Conservation (phyloP, 23 tunicate genomes). For the Trididemnum clinides region DNA sequence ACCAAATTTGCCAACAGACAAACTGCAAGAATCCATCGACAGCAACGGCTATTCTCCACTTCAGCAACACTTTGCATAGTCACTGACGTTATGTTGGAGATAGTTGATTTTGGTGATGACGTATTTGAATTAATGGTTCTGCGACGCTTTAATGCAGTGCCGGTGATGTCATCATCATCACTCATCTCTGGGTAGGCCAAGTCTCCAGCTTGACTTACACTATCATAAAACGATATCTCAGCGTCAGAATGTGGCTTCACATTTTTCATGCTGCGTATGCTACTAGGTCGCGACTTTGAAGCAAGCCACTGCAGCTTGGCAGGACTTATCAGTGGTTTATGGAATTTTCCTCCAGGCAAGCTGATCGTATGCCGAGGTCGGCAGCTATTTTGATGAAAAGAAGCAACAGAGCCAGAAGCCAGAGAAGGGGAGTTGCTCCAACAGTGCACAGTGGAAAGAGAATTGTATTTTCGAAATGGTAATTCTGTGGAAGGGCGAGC, state of each 20-base stretch:
- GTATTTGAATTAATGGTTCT: not conserved
- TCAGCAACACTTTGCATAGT: constrained; percentile 51
- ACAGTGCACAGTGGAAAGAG: constrained; percentile 15
- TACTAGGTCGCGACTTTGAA: too few species aligned
- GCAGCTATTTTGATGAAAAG: not conserved
- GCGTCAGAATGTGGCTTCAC: constrained; percentile 26
- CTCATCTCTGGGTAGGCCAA: constrained; percentile 23
- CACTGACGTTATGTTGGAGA: constrained; percentile 45
- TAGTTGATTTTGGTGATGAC: constrained; percentile 50
- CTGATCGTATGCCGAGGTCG: not conserved
- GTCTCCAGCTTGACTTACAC: constrained; percentile 59
- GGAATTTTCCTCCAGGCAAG: not conserved
- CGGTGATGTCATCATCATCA: constrained; percentile 43
- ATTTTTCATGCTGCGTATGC: not conserved
- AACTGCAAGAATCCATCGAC: constrained; percentile 54
- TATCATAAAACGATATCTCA: constrained; percentile 54
- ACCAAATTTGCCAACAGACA: constrained; percentile 46
- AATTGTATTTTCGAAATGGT: constrained; percentile 47
- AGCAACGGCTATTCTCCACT: constrained; percentile 70
- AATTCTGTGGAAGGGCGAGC: constrained; percentile 21
- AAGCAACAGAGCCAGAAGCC: not conserved
- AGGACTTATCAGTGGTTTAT: constrained; percentile 55
- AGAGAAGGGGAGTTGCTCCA: not conserved
- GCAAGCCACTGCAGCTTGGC: constrained; percentile 33
- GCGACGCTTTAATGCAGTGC: not conserved